Conservation (phyloP, 2,888 invertebrate species). For the Lithophane semibrunnea region DNA sequence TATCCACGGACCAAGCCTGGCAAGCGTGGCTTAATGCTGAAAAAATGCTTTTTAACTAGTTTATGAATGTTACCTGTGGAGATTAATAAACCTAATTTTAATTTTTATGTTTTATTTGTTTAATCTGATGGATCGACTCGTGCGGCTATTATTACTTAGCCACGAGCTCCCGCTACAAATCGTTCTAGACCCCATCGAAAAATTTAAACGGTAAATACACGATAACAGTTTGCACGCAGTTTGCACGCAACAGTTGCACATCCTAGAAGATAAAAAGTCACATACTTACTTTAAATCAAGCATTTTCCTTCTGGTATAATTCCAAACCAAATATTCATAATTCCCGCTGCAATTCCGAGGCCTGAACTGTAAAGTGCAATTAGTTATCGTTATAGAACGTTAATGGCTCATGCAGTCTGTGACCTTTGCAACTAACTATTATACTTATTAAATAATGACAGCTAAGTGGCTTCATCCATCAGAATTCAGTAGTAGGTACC, state of each 20-base stretch:
- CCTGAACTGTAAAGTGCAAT: not conserved
- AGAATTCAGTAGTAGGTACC: not conserved
- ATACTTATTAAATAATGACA: not conserved
- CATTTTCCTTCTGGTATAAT: not conserved
- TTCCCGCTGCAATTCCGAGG: not conserved
- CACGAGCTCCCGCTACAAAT: too few species aligned
- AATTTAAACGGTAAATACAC: not conserved
- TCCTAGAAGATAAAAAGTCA: not conserved
- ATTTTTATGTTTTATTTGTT: too few species aligned
- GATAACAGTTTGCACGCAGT: too few species aligned
- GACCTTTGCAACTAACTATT: not conserved
- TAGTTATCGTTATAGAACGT: not conserved
- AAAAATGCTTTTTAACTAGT: too few species aligned
- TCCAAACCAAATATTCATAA: not conserved
- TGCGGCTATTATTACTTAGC: too few species aligned
- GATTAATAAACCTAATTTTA: too few species aligned
- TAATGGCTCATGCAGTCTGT: not conserved
- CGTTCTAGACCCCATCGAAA: not conserved
- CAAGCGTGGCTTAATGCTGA: too few species aligned
- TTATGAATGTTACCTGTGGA: too few species aligned
- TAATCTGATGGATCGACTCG: too few species aligned
- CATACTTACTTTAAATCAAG: not conserved
- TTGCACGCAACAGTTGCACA: too few species aligned
- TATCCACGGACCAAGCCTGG: too few species aligned
- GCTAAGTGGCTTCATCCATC: too few species aligned